phyloP scores from a whole-genome alignment of 2,113 vertebrate species.

The Bambusicola thoracicus region DNA sequence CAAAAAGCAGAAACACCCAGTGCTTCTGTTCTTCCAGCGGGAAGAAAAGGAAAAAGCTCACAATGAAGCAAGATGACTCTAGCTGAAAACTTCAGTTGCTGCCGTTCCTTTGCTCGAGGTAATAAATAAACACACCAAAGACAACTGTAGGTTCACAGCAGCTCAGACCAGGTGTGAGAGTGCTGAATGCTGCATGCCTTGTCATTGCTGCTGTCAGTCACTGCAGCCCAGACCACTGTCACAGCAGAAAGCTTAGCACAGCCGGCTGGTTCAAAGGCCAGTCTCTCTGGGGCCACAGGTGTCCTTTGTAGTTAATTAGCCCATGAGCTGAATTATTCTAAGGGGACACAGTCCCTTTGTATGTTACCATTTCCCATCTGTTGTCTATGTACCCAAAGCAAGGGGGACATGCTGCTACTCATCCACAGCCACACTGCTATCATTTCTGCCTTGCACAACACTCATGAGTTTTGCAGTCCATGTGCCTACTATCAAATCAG shows the following conservation, averaged over 20 bases:
- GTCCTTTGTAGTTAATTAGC: neutral
- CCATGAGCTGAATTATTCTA: neutral
- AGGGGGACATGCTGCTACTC: neutral
- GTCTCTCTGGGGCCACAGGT: accelerated
- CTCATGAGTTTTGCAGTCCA: neutral
- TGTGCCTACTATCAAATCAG: neutral
- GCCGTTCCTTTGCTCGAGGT: neutral
- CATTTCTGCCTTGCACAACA: neutral
- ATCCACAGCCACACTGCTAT: too few species aligned
- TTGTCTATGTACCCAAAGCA: neutral
- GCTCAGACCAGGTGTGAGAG: neutral
- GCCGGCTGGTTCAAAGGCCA: too few species aligned
- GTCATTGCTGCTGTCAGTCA: too few species aligned
- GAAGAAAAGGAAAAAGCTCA: neutral
- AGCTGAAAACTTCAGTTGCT: neutral
- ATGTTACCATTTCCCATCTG: accelerated
- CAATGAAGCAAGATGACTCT: too few species aligned
- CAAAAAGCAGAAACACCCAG: neutral
- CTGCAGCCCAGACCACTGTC: neutral
- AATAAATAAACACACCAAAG: neutral
- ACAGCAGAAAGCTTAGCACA: neutral
- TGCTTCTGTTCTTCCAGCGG: too few species aligned
- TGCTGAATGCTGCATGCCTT: neutral
- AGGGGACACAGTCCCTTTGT: neutral
- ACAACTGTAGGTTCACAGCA: neutral